Evolutionary conservation across 2,113 vertebrate species (phyloP).

Genomic region (Condylura cristata): DNA sequence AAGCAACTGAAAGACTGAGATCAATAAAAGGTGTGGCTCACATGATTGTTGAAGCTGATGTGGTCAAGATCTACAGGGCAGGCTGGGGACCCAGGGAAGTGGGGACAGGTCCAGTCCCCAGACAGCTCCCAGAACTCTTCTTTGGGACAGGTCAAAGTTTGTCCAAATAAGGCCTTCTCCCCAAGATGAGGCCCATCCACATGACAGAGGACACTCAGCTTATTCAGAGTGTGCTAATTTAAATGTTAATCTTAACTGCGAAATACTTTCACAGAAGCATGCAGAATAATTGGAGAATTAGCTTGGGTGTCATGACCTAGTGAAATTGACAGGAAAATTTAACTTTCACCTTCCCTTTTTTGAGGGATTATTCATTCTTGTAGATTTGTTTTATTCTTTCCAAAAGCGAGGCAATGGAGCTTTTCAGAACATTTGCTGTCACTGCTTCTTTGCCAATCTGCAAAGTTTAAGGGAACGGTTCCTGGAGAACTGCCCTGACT

Average conservation of each 20-base stretch:
- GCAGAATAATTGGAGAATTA: background rate
- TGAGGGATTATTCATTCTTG: background rate
- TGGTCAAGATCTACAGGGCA: background rate
- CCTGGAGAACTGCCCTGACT: background rate
- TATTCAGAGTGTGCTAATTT: background rate
- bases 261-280: background rate
- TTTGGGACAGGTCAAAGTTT: background rate
- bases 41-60: background rate
- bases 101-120: background rate
- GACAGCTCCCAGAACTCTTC: background rate
- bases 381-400: background rate
- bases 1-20: accelerated
- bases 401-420: background rate
- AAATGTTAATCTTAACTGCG: background rate
- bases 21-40: background rate
- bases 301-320: background rate
- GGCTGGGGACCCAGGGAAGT: background rate
- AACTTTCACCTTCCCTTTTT: background rate
- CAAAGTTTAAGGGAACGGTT: background rate
- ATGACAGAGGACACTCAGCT: background rate
- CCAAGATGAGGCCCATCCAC: background rate
- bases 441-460: background rate
- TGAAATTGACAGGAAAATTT: background rate
- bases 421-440: background rate
- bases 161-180: background rate